Evolutionary conservation across 2,113 vertebrate species (phyloP).

Genomic region (Pteropus alecto): DNA sequence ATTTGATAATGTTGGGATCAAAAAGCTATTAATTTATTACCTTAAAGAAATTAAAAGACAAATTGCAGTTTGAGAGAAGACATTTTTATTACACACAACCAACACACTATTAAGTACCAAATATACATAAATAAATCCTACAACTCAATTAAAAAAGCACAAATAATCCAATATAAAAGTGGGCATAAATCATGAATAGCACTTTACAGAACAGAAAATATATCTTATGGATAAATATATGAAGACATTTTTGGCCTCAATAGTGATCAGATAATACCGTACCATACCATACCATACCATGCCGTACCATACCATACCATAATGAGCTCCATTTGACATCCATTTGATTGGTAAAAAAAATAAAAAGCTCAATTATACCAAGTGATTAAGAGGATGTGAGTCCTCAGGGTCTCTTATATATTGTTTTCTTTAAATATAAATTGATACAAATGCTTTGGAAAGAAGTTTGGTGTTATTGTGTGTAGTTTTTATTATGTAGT

Average conservation of each 20-base stretch:
- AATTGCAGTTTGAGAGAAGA: background rate
- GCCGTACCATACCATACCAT: background rate
- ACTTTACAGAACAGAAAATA: background rate
- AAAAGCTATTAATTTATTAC: background rate
- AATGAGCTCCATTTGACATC: constrained; percentile 15
- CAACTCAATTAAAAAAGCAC: background rate
- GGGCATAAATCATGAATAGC: background rate
- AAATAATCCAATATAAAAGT: background rate
- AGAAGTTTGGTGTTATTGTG: background rate
- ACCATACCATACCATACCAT: background rate
- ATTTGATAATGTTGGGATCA: background rate
- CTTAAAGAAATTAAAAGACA: background rate
- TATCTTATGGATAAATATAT: background rate
- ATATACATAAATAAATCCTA: background rate
- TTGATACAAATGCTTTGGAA: constrained; percentile 42
- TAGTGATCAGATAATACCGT: constrained; percentile 33
- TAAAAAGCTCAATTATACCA: constrained; percentile 22
- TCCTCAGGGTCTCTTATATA: background rate
- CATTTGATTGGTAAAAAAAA: background rate
- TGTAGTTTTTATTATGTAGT: background rate
- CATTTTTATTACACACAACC: background rate
- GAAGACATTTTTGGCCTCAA: background rate
- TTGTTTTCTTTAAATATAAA: constrained; percentile 35
- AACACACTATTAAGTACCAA: background rate
- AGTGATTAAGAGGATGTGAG: constrained; percentile 33